Evolutionary conservation across 2,888 invertebrate species (phyloP).

Genomic region (Agrilus cyanescens): DNA sequence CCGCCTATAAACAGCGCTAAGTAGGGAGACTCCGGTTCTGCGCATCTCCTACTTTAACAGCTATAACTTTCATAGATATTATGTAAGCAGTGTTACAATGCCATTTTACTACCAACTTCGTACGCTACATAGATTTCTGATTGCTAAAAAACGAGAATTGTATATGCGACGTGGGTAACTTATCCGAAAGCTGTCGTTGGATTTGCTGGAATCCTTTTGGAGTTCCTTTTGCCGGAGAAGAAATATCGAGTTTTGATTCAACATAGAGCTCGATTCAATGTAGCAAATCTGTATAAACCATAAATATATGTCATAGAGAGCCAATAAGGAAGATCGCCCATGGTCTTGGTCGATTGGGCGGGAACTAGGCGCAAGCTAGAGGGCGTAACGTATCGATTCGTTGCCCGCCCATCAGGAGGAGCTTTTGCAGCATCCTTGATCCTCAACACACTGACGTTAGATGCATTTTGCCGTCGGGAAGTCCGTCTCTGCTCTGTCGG

Average conservation of each 20-base stretch:
- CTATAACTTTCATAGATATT: too few relatives aligned
- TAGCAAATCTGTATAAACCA: constrained; percentile 15
- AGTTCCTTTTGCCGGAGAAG: too few relatives aligned
- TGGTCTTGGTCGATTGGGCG: constrained; percentile 25
- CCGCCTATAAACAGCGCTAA: too few relatives aligned
- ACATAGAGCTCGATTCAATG: constrained; percentile 5
- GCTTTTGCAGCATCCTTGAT: constrained; percentile 32
- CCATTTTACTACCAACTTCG: too few relatives aligned
- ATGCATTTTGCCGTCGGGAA: constrained; percentile 30
- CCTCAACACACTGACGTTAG: constrained; percentile 25
- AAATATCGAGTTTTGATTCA: not conserved
- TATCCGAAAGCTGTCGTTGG: too few relatives aligned
- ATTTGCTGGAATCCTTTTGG: too few relatives aligned
- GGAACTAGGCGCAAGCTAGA: constrained; percentile 14
- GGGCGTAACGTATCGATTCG: constrained; percentile 22
- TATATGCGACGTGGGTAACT: too few relatives aligned
- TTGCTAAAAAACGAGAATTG: too few relatives aligned
- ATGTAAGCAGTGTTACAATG: too few relatives aligned
- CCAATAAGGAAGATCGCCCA: constrained; percentile 18
- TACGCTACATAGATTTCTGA: too few relatives aligned
- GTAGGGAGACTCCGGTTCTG: too few relatives aligned
- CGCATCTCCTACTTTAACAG: too few relatives aligned
- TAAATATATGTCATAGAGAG: constrained; percentile 11
- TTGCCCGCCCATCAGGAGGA: constrained; percentile 22
- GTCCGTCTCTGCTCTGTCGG: constrained; percentile 19